phyloP scores from a whole-genome alignment of 2,113 vertebrate genomes.

The Muntiacus reevesi region DNA sequence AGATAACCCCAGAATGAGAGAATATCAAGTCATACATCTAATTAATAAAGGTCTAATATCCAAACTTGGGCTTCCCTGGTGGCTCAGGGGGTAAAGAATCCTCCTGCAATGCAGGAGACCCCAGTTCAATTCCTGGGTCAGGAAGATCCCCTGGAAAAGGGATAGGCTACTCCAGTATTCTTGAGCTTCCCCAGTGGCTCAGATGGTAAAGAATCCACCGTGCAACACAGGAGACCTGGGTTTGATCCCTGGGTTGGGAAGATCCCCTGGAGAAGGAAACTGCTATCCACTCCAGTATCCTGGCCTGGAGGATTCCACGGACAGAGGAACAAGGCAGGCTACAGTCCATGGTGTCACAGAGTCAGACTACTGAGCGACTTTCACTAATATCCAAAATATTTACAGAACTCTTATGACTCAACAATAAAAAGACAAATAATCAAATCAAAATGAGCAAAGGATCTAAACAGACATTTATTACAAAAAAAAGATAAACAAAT shows the following conservation, averaged over 20 bases:
- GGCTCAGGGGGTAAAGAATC: not conserved
- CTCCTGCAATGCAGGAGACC: not conserved
- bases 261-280: not conserved
- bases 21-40: not conserved
- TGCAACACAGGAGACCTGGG: not conserved
- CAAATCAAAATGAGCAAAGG: not conserved
- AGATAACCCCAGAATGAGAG: not conserved
- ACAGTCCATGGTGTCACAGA: not conserved
- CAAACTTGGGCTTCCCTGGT: not conserved
- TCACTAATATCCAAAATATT: not conserved
- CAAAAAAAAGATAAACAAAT: not conserved
- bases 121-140: not conserved
- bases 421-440: not conserved
- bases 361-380: not conserved
- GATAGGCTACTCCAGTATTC: not conserved
- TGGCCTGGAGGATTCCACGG: not conserved
- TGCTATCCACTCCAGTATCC: not conserved
- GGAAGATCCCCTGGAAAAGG: not conserved
- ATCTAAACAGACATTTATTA: not conserved
- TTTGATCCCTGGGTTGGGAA: not conserved
- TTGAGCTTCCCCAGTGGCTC: not conserved
- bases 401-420: not conserved
- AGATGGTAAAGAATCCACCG: not conserved
- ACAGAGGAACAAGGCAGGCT: not conserved
- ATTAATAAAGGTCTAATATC: not conserved